Percentiles rank a stretch among this genome's conserved stretches.
Conservation (phyloP, 2,888 invertebrate species). For the Eugnorisma glareosa region DNA sequence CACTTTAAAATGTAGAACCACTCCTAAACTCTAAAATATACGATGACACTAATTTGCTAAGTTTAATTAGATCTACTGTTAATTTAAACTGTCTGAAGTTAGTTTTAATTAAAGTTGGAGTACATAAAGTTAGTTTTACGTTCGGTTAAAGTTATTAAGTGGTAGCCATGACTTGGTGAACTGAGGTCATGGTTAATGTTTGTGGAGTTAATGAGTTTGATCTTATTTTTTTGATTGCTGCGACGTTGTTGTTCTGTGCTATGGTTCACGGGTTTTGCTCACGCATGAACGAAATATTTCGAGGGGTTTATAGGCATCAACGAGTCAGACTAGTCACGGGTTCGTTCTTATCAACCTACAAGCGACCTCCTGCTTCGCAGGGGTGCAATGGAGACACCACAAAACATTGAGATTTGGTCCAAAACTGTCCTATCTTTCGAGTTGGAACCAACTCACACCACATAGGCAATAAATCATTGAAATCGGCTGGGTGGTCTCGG, state of each 20-base stretch:
- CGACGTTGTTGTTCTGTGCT: background rate
- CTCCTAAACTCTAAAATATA: slow-evolving; percentile 40
- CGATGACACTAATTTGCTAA: slow-evolving; percentile 54
- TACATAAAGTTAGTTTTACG: slow-evolving; percentile 35
- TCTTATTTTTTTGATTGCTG: background rate
- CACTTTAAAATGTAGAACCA: slow-evolving; percentile 1
- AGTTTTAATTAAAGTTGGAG: slow-evolving; percentile 55
- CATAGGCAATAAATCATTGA: too few species aligned
- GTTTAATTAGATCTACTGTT: slow-evolving; percentile 58
- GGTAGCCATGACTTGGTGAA: slow-evolving; percentile 23
- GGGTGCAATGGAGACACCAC: too few species aligned
- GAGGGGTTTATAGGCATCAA: background rate
- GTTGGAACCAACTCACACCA: too few species aligned
- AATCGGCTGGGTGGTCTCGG: background rate
- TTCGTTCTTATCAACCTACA: too few species aligned
- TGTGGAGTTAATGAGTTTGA: slow-evolving; percentile 3
- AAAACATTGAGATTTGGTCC: too few species aligned
- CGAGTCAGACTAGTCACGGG: background rate
- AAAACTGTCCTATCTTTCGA: too few species aligned
- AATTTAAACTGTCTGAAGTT: slow-evolving; percentile 50
- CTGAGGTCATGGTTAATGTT: slow-evolving; percentile 15
- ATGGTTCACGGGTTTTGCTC: background rate
- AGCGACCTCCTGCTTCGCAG: too few species aligned
- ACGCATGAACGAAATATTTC: background rate
- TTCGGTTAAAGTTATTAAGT: slow-evolving; percentile 36